Evolutionary conservation across 2,113 vertebrate genomes (phyloP).

Genomic region (Psammodynastes pulverulentus): DNA sequence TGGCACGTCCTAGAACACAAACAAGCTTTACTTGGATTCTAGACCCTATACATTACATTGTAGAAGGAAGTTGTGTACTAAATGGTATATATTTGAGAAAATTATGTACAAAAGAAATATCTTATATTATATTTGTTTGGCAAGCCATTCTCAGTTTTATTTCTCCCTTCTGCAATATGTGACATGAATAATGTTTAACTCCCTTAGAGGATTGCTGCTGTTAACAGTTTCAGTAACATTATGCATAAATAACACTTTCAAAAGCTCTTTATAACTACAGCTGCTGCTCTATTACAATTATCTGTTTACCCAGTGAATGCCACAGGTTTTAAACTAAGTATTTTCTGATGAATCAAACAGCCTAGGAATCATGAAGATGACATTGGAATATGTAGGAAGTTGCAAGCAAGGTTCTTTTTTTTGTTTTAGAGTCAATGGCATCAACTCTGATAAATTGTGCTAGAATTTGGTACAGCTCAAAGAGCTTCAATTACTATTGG

Average conservation of each 20-base stretch:
- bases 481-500: not conserved
- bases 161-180: not conserved
- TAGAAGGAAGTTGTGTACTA: not conserved
- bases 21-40: not conserved
- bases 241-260: not conserved
- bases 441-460: not conserved
- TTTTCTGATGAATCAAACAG: not conserved
- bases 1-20: not conserved
- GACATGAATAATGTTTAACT: not conserved
- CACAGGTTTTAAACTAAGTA: not conserved
- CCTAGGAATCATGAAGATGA: not conserved
- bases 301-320: not conserved
- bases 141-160: not conserved
- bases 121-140: not conserved
- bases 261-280: not conserved
- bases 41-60: not conserved
- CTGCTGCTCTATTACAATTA: not conserved
- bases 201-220: not conserved
- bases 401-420: not conserved
- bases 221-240: not conserved
- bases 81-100: not conserved
- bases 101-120: not conserved
- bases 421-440: not conserved
- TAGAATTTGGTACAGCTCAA: not conserved
- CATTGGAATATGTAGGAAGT: not conserved